These are phyloP conservation scores for Ectemnius lituratus DNA, from an alignment of 2,888 invertebrate species.

Conservation along the genomic window DNA sequence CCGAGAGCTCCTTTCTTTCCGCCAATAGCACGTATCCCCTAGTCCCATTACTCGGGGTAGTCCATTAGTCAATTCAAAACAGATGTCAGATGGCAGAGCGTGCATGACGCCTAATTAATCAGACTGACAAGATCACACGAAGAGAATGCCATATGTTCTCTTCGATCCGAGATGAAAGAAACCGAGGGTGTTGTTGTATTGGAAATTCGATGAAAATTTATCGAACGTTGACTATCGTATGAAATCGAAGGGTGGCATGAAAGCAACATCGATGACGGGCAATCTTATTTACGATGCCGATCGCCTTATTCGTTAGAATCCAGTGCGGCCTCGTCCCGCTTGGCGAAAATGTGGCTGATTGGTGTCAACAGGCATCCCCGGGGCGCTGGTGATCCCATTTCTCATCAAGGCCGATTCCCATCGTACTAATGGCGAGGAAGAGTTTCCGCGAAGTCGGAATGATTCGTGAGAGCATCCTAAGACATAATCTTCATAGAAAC, in stretches of 20 bases:
- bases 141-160: constrained; percentile 1
- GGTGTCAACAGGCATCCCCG: constrained; percentile 41
- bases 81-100: background rate
- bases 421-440: constrained; percentile 38
- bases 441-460: constrained; percentile 38
- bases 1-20: background rate
- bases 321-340: constrained; percentile 24
- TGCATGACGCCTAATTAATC: background rate
- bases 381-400: constrained; percentile 50
- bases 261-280: background rate
- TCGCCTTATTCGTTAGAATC: constrained; percentile 37
- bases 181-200: background rate
- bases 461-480: background rate
- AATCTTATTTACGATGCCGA: constrained; percentile 5
- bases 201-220: background rate
- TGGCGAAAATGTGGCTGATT: constrained; percentile 37
- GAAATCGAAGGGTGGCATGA: background rate
- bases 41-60: no score
- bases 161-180: background rate
- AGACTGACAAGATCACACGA: background rate
- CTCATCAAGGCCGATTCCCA: constrained; percentile 51
- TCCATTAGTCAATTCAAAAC: constrained; percentile 1
- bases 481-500: background rate
- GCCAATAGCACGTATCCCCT: background rate
- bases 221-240: background rate